Percentiles rank a stretch among this genome's conserved stretches.
phyloP scores from a whole-genome alignment of 2,113 vertebrate species.

The Ochotona curzoniae region DNA sequence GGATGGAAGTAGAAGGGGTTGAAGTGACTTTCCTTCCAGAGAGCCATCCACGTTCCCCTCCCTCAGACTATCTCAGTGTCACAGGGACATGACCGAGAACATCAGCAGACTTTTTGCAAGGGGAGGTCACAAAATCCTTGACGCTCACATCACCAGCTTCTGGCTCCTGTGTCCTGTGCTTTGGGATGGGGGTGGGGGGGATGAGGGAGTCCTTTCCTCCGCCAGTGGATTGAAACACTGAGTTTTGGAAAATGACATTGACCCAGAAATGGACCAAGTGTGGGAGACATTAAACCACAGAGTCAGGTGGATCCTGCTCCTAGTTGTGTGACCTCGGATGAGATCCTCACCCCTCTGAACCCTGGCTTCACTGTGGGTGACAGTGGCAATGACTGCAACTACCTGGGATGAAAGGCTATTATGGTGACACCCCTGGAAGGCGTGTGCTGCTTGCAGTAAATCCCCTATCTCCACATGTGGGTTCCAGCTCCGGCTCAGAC shows the following conservation, averaged over 20 bases:
- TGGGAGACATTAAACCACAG: neutral
- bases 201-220: neutral
- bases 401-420: neutral
- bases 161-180: neutral
- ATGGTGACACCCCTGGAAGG: neutral
- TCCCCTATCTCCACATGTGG: neutral
- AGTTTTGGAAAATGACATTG: neutral
- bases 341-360: slow-evolving; percentile 43
- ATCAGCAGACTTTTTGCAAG: neutral
- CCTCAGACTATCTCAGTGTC: neutral
- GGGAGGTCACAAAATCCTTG: neutral
- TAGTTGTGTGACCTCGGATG: neutral
- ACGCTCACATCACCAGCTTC: neutral
- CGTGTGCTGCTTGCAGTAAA: neutral
- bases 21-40: neutral
- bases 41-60: neutral
- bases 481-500: neutral
- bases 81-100: no score
- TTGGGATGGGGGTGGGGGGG: neutral
- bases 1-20: neutral
- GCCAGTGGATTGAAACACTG: neutral
- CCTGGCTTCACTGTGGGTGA: neutral
- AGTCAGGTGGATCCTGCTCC: neutral
- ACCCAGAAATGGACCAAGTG: neutral
- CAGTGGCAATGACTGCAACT: neutral